Conservation (phyloP, 2,888 invertebrate genomes). For the Lomographa bimaculata region DNA sequence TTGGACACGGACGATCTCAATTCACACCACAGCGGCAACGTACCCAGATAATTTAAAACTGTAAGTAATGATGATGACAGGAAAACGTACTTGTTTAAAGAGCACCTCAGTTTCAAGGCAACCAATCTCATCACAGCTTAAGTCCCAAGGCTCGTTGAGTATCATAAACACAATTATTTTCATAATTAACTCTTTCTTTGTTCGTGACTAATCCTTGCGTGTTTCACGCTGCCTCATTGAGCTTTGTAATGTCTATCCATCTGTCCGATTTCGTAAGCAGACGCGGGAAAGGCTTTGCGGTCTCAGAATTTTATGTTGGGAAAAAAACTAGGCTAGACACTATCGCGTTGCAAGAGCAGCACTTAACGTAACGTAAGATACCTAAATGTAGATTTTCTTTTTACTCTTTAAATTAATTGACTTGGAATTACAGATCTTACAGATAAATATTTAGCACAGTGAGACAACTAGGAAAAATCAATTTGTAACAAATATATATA, state of each 20-base stretch:
- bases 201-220: slow-evolving; percentile 31
- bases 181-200: slow-evolving; percentile 8
- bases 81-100: slow-evolving; percentile 14
- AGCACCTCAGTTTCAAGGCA: slow-evolving; percentile 13
- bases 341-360: too few species aligned
- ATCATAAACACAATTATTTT: slow-evolving; percentile 20
- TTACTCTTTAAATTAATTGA: too few species aligned
- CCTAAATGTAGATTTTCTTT: too few species aligned
- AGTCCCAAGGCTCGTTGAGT: slow-evolving; percentile 10
- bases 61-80: slow-evolving; percentile 19
- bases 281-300: slow-evolving; percentile 41
- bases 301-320: slow-evolving; percentile 31
- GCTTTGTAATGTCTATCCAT: slow-evolving; percentile 3
- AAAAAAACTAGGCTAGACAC: slow-evolving; percentile 31
- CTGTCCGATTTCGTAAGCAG: slow-evolving; percentile 40
- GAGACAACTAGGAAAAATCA: too few species aligned
- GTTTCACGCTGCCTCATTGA: slow-evolving; percentile 24
- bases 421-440: too few species aligned
- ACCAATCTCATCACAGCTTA: slow-evolving; percentile 13
- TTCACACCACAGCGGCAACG: slow-evolving; percentile 4
- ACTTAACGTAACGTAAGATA: too few species aligned
- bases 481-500: too few species aligned
- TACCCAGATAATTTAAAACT: slow-evolving; percentile 6
- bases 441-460: too few species aligned
- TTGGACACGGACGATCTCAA: slow-evolving; percentile 1